Percentiles rank a stretch among this genome's conserved stretches.
Conservation (phyloP, 2,888 invertebrate genomes). For the Tetrapedia diversipes region DNA sequence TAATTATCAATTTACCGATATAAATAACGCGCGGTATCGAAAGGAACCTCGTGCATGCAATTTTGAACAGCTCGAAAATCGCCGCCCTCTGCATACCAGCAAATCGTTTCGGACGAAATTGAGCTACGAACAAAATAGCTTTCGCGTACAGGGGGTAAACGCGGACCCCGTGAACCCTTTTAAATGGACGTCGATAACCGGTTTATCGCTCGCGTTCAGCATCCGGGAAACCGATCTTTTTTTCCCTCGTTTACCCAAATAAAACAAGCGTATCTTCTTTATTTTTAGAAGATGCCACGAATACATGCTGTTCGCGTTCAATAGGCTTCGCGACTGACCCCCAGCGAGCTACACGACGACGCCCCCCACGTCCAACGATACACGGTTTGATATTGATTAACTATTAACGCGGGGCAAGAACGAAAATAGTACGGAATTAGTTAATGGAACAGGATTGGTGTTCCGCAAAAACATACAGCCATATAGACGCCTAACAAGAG, state of each 20-base stretch:
- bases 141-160: background rate
- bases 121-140: background rate
- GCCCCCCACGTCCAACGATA: no score
- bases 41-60: conserved; percentile 9
- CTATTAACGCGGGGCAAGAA: no score
- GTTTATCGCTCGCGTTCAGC: background rate
- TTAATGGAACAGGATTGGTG: conserved; percentile 12
- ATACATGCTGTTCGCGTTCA: no score
- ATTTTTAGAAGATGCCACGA: no score
- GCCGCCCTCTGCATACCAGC: conserved; percentile 33
- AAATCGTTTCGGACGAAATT: conserved; percentile 52
- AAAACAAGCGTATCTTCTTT: no score
- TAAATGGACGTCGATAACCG: background rate
- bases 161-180: background rate
- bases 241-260: no score
- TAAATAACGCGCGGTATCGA: conserved; percentile 60
- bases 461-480: background rate
- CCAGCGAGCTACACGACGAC: no score
- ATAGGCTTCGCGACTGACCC: no score
- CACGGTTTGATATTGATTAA: no score
- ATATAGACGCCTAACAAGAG: conserved; percentile 1
- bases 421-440: no score
- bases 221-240: background rate
- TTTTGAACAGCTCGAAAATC: conserved; percentile 18
- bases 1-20: conserved; percentile 68